Percentiles rank a stretch among this genome's conserved stretches.
Evolutionary conservation across 1,140 invertebrate genomes (phyloP).

Genomic region (Trachymyrmex septentrionalis): DNA sequence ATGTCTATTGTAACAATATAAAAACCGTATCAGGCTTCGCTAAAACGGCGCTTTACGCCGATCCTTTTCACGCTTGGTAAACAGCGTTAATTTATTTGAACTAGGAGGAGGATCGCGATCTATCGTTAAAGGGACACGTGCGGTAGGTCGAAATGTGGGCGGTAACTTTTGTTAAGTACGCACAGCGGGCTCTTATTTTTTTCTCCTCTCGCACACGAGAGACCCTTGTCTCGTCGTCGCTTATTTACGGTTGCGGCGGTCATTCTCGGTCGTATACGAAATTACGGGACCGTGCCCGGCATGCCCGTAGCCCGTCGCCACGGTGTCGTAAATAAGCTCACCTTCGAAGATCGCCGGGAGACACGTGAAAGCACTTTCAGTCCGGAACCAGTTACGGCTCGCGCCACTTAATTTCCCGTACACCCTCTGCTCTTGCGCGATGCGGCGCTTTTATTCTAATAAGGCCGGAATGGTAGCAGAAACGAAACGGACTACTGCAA

Average conservation of each 20-base stretch:
- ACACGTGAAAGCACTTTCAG: conserved; percentile 56
- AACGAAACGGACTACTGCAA: conserved; percentile 25
- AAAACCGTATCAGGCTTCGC: conserved; percentile 16
- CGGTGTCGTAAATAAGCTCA: conserved; percentile 66
- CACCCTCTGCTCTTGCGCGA: not conserved
- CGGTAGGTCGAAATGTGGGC: conserved; percentile 33
- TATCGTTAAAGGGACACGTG: conserved; percentile 14
- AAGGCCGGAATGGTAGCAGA: conserved; percentile 15
- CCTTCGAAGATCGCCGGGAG: conserved; percentile 62
- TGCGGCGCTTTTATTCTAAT: conserved; percentile 54
- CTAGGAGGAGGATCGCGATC: conserved; percentile 13
- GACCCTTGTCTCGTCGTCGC: conserved; percentile 48
- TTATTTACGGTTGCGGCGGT: conserved; percentile 68
- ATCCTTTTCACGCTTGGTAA: conserved; percentile 48
- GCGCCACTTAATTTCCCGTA: conserved; percentile 46
- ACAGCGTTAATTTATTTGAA: conserved; percentile 62
- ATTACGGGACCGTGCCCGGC: conserved; percentile 58
- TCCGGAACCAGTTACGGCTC: conserved; percentile 38
- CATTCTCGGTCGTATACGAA: conserved; percentile 67
- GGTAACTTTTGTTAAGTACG: conserved; percentile 68
- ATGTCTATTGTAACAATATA: not conserved
- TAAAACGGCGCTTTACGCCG: conserved; percentile 23
- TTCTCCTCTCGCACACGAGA: not conserved
- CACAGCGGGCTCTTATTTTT: conserved; percentile 15
- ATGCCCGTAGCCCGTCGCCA: conserved; percentile 16